Conservation (phyloP, 2,888 invertebrate genomes). For the Acrobasis consociella region DNA sequence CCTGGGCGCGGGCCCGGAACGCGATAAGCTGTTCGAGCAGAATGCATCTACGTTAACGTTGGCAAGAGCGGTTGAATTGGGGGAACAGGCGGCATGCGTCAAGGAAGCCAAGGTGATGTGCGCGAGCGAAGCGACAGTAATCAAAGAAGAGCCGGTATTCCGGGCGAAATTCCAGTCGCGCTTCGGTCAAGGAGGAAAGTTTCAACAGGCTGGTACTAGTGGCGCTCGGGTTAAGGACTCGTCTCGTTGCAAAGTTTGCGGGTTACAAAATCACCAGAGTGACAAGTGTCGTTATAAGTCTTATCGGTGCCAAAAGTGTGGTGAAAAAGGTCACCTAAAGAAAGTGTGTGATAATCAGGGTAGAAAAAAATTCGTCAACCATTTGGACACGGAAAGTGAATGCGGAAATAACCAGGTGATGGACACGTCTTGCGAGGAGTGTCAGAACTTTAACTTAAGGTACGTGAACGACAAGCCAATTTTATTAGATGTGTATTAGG, state of each 20-base stretch:
- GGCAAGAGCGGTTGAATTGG: too few relatives aligned
- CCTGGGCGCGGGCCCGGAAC: conserved; percentile 27
- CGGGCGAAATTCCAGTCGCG: too few relatives aligned
- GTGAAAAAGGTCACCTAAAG: conserved; percentile 35
- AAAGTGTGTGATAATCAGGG: conserved; percentile 28
- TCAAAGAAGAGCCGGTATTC: too few relatives aligned
- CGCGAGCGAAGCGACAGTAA: too few relatives aligned
- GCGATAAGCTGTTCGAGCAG: conserved; percentile 28
- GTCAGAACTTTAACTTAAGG: conserved; percentile 33
- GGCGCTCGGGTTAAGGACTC: neutral
- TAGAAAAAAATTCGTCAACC: neutral
- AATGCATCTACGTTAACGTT: conserved; percentile 17
- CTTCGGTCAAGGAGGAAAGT: too few relatives aligned
- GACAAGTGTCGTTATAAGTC: conserved; percentile 32
- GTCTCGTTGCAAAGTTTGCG: conserved; percentile 29
- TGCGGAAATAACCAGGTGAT: neutral
- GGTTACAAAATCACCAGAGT: conserved; percentile 27
- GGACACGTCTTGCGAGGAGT: conserved; percentile 27
- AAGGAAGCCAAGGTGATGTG: too few relatives aligned
- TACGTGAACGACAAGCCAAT: conserved; percentile 30
- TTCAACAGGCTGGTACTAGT: too few relatives aligned
- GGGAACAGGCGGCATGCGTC: too few relatives aligned
- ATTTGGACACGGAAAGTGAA: neutral
- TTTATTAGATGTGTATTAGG: conserved; percentile 24
- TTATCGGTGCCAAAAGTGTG: conserved; percentile 33